Conservation (phyloP, 1,140 invertebrate species). For the Camponotus vicinus region DNA sequence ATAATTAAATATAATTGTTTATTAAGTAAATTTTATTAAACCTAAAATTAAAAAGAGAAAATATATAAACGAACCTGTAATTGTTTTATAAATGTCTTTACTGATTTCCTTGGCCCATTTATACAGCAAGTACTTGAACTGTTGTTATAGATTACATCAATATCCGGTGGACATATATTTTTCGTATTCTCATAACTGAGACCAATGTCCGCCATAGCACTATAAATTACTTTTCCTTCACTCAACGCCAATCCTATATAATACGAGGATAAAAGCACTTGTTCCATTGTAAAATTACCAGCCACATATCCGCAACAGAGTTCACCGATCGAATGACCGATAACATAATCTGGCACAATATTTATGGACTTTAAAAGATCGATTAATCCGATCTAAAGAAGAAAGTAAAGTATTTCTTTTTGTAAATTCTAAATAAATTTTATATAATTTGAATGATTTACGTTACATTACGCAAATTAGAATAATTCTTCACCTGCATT, state of each 20-base stretch:
- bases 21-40: conserved; percentile 76
- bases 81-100: conserved; percentile 79
- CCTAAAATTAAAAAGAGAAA: too few species aligned
- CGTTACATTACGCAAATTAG: neutral
- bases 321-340: conserved; percentile 84
- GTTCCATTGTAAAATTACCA: conserved; percentile 90
- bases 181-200: neutral
- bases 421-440: too few species aligned
- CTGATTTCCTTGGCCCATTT: conserved; percentile 88
- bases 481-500: conserved; percentile 88
- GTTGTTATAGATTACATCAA: neutral
- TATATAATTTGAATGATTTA: conserved; percentile 60
- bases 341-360: conserved; percentile 13
- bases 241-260: conserved; percentile 13
- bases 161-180: neutral
- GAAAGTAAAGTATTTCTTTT: too few species aligned
- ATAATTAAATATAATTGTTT: neutral
- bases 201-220: neutral
- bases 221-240: conserved; percentile 73
- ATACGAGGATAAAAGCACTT: conserved; percentile 90
- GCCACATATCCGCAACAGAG: conserved; percentile 25
- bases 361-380: conserved; percentile 58
- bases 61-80: conserved; percentile 78
- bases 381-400: conserved; percentile 84
- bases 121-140: conserved; percentile 80